Percentiles rank a stretch among this genome's conserved stretches.
phyloP scores from a whole-genome alignment of 2,113 vertebrate species.

The Helogale parvula region DNA sequence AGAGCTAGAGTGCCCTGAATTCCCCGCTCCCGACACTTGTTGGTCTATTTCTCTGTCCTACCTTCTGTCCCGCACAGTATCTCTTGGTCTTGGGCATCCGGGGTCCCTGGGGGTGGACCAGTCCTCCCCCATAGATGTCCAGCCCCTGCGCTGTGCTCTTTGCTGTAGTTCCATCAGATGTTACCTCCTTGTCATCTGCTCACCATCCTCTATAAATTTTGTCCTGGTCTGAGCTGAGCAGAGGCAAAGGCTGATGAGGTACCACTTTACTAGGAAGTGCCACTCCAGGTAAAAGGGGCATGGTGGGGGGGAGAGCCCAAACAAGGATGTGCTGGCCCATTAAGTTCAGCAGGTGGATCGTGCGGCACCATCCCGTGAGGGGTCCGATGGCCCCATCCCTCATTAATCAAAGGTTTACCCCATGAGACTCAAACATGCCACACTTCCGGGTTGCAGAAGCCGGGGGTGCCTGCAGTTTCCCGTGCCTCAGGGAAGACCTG shows the following conservation, averaged over 20 bases:
- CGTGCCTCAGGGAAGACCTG: background rate
- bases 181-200: background rate
- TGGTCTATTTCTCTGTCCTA: background rate
- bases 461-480: too few species aligned
- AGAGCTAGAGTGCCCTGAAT: background rate
- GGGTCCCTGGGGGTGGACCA: background rate
- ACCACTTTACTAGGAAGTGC: background rate
- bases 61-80: background rate
- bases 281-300: background rate
- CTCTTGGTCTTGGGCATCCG: background rate
- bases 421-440: too few species aligned
- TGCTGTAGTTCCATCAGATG: background rate
- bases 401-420: background rate
- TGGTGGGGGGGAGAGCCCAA: fast-evolving
- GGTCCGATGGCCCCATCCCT: background rate
- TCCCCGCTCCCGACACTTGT: background rate
- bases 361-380: background rate
- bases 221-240: background rate
- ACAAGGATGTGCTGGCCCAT: fast-evolving
- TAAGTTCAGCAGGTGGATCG: too few species aligned
- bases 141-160: background rate
- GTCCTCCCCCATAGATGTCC: too few species aligned
- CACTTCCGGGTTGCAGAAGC: background rate
- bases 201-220: background rate
- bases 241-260: background rate